Percentiles rank a stretch among this genome's conserved stretches.
Evolutionary conservation across 1,140 invertebrate genomes (phyloP).

Genomic region (Amyelois transitella): DNA sequence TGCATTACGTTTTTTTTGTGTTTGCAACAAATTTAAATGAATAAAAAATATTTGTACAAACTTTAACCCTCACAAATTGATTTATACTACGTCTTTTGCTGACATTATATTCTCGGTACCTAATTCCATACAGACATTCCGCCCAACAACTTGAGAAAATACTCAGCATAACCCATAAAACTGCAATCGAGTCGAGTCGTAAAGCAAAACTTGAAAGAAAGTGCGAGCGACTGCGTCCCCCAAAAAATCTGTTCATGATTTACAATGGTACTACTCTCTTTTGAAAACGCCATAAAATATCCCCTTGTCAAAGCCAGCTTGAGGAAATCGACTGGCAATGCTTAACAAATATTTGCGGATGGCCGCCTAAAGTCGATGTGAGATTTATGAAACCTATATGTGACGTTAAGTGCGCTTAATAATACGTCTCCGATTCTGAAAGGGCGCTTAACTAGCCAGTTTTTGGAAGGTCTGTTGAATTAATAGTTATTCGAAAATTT

Average conservation of each 20-base stretch:
- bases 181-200: background rate
- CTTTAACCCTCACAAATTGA: too few relatives aligned
- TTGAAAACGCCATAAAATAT: constrained; percentile 49
- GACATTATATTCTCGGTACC: too few relatives aligned
- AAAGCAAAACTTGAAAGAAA: background rate
- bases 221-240: constrained; percentile 10
- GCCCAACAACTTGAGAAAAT: background rate
- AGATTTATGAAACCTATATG: constrained; percentile 19
- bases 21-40: too few relatives aligned
- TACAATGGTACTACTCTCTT: constrained; percentile 33
- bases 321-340: constrained; percentile 42
- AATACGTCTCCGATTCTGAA: constrained; percentile 2
- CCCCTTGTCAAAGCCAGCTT: constrained; percentile 47
- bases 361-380: constrained; percentile 3
- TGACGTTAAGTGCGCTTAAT: constrained; percentile 11
- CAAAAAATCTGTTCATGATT: constrained; percentile 49
- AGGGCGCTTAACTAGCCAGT: constrained; percentile 10
- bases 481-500: too few relatives aligned
- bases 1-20: too few relatives aligned
- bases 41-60: too few relatives aligned
- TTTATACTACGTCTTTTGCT: too few relatives aligned
- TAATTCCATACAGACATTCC: too few relatives aligned
- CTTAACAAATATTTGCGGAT: constrained; percentile 31
- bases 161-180: background rate
- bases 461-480: background rate